Evolutionary conservation across 2,888 invertebrate species (phyloP).

Genomic region (Hedychridium roseum): DNA sequence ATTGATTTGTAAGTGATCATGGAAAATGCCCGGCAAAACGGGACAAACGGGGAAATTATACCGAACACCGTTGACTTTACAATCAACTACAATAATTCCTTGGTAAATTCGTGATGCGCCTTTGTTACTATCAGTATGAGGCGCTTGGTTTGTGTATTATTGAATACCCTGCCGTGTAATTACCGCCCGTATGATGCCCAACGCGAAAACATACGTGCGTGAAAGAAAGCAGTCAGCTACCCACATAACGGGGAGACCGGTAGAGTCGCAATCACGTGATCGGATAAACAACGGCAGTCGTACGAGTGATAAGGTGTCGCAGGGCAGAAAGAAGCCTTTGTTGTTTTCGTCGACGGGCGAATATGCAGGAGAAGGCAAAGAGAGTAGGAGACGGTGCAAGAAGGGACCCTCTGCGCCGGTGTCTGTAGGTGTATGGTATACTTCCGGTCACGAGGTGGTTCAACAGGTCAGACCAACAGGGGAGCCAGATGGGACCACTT

Average conservation of each 20-base stretch:
- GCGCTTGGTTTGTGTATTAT: no score
- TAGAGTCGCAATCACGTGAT: constrained; percentile 24
- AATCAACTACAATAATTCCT: no score
- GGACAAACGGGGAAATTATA: no score
- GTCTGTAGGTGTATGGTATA: constrained; percentile 55
- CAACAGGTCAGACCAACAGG: constrained; percentile 63
- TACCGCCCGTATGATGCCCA: no score
- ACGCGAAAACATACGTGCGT: no score
- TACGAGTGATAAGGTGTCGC: constrained; percentile 46
- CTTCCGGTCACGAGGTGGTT: constrained; percentile 64
- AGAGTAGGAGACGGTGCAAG: constrained; percentile 14
- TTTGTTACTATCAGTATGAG: no score
- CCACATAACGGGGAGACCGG: constrained; percentile 10
- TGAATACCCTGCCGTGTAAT: no score
- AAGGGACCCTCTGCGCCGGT: constrained; percentile 28
- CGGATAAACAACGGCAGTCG: constrained; percentile 22
- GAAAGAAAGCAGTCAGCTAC: background rate
- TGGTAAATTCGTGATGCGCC: no score
- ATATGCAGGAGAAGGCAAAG: constrained; percentile 1
- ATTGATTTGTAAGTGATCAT: no score
- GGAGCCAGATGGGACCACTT: constrained; percentile 64
- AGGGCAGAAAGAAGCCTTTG: constrained; percentile 55
- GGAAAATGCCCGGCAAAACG: no score
- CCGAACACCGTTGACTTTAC: no score
- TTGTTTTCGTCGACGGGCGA: constrained; percentile 43